Evolutionary conservation across 23 tunicate genomes (phyloP), one percentile per base, ranked within the genome.

Genomic region (Halocynthia roretzi): DNA sequence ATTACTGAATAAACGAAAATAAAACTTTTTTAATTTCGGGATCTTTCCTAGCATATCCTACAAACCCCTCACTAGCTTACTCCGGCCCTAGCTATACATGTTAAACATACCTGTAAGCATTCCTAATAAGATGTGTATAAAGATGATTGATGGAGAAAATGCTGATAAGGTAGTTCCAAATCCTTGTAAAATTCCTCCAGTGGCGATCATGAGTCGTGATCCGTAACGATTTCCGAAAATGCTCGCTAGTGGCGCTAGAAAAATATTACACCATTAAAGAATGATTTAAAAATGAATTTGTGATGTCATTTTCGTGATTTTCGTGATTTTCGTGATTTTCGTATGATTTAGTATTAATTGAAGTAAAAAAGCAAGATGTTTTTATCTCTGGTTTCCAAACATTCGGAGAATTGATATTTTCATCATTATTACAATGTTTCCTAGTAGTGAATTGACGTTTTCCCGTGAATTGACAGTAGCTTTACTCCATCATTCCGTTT

Each of bases 201-300:
- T 48, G 9, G 31, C 31, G 9, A 48, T 15, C 31, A 48, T 65
- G 22, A 15, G 10, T 65, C 70, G 70, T 10, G 70, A 65, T 65
- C 70, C 70, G 31, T 20, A 65, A 10, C 70, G 70, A 65, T 65
- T 65, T 9, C 70, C 70, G 70, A 65, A 65, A 20, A 65, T 15
- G 70, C 70, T 65, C 48, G 31, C 70, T 40, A 65, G 22, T 11
- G 70, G 70, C n/a, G 70, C 70, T 65, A 58, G 17, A 58, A 58
- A 14, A 58, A 58, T 58, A 58, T 15, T 58, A 14, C 63, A 58
- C 2, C 4, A 31, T 31, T 31, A 4, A 31, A 31, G 44, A 31
- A 31, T 1, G 4, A 31, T 31, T 31, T 31, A 4, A 31, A 31
- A 0, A 31, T 31, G 44, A 1, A 31, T 31, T 31, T 31, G 44